Conservation (phyloP, 2,888 invertebrate species). For the Spodoptera picta region DNA sequence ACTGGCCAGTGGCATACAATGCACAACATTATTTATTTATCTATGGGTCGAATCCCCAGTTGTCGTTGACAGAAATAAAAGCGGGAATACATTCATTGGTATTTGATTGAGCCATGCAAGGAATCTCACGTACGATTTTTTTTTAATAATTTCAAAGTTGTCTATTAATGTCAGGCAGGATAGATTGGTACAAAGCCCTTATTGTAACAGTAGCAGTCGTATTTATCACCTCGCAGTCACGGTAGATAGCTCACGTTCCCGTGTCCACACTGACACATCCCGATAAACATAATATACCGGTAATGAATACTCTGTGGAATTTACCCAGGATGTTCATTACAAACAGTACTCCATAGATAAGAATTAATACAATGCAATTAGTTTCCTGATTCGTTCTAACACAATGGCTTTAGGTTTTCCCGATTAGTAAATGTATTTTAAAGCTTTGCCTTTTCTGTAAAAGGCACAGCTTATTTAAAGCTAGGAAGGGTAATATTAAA, state of each 20-base stretch:
- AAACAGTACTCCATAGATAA: constrained; percentile 44
- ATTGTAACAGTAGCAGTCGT: constrained; percentile 67
- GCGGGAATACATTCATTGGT: background rate
- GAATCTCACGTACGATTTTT: background rate
- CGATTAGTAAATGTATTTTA: constrained; percentile 53
- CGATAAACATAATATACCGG: constrained; percentile 58
- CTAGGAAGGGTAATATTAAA: background rate
- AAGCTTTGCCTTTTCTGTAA: constrained; percentile 34
- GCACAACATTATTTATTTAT: constrained; percentile 3
- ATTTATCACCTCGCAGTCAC: constrained; percentile 58
- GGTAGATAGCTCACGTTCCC: constrained; percentile 67
- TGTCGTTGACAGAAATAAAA: background rate
- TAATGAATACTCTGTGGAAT: constrained; percentile 56
- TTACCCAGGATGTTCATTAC: constrained; percentile 54
- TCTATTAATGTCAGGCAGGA: constrained; percentile 55
- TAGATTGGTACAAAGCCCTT: constrained; percentile 65
- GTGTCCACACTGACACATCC: constrained; percentile 57
- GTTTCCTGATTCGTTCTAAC: constrained; percentile 50
- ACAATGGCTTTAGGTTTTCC: constrained; percentile 62
- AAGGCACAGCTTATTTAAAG: constrained; percentile 2
- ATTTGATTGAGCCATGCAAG: background rate
- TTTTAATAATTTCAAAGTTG: constrained; percentile 1
- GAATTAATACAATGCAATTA: constrained; percentile 50
- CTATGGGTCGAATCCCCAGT: background rate
- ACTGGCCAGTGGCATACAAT: constrained; percentile 3